phyloP scores from a whole-genome alignment of 2,797 vertebrate species.

The Malacoctenus gilli region DNA sequence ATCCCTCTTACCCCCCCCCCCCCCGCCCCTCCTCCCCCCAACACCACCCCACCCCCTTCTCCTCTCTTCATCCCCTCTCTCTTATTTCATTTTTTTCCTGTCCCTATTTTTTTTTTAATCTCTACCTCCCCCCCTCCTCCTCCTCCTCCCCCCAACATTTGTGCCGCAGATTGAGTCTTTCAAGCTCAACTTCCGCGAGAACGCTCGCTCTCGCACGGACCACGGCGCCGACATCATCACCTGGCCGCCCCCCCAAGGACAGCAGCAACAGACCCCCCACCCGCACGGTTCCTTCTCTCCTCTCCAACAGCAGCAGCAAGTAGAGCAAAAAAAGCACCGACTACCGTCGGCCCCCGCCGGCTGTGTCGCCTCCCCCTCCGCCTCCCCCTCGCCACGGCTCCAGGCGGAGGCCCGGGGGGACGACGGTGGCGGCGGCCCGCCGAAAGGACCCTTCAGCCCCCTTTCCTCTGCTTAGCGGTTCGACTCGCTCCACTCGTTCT shows the following conservation, averaged over 20 bases:
- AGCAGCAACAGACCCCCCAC: too few relatives aligned
- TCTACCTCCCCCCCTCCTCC: conserved; percentile 48
- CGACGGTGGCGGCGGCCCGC: too few relatives aligned
- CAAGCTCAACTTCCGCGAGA: conserved; percentile 91
- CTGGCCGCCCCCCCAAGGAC: conserved; percentile 78
- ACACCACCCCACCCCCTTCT: conserved; percentile 39
- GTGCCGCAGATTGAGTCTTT: conserved; percentile 94
- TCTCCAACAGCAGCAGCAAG: too few relatives aligned
- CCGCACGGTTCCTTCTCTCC: too few relatives aligned
- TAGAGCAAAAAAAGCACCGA: too few relatives aligned
- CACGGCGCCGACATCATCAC: conserved; percentile 87
- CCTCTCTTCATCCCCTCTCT: conserved; percentile 65
- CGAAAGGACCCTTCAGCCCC: too few relatives aligned
- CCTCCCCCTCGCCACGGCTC: too few relatives aligned
- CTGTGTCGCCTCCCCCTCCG: too few relatives aligned
- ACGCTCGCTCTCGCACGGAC: conserved; percentile 89
- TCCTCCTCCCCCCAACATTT: conserved; percentile 69
- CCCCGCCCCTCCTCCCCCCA: conserved; percentile 62
- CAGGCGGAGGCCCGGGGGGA: too few relatives aligned
- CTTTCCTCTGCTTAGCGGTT: too few relatives aligned
- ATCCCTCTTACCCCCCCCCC: conserved; percentile 85
- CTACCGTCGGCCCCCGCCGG: too few relatives aligned
- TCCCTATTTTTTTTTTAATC: conserved; percentile 25
- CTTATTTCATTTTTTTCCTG: conserved; percentile 58
- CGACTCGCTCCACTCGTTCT: too few relatives aligned